phyloP scores from a whole-genome alignment of 2,113 vertebrate genomes.

The Haplochromis burtoni region DNA sequence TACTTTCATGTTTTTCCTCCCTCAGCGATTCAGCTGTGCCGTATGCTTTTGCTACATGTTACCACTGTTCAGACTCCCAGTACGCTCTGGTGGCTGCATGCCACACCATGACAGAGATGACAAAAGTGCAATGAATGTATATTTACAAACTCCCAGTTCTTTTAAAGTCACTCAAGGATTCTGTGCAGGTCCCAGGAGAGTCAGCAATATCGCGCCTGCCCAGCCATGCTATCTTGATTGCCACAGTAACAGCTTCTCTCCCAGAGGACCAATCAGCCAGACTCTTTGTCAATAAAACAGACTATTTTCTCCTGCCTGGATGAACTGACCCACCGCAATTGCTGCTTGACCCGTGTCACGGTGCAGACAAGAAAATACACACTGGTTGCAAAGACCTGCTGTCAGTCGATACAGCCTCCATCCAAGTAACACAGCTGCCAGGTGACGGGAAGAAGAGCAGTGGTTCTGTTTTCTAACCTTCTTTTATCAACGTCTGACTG shows the following conservation, averaged over 20 bases:
- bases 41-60: neutral
- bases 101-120: constrained; percentile 6
- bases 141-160: constrained; percentile 15
- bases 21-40: neutral
- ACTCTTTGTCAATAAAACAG: constrained; percentile 57
- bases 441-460: neutral
- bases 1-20: neutral
- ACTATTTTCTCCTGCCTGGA: constrained; percentile 29
- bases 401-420: neutral
- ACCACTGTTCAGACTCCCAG: neutral
- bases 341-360: constrained; percentile 48
- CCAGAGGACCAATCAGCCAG: constrained; percentile 44
- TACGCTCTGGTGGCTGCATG: neutral
- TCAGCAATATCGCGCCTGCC: neutral
- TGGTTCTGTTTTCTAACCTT: neutral
- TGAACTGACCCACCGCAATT: constrained; percentile 47
- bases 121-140: neutral
- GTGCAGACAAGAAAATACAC: constrained; percentile 32
- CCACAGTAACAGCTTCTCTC: constrained; percentile 51
- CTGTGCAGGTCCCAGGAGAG: neutral
- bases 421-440: neutral
- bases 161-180: neutral
- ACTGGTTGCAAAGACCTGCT: neutral
- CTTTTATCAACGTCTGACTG: neutral
- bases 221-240: constrained; percentile 41